Percentiles rank a stretch among this genome's conserved stretches.
phyloP scores from a whole-genome alignment of 2,797 vertebrate species.

The Crocidura indochinensis region DNA sequence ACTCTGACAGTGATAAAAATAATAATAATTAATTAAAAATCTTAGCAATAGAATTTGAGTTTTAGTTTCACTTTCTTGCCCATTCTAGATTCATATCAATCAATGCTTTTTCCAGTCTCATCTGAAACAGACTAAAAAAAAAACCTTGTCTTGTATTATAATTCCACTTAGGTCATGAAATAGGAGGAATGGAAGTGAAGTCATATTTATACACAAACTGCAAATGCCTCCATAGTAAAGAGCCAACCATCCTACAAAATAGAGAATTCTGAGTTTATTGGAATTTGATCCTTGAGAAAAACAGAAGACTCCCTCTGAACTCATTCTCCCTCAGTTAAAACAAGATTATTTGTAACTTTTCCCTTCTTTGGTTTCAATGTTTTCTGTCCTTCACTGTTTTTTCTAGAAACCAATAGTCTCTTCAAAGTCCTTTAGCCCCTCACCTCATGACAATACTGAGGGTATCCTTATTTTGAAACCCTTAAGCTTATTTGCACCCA shows the following conservation, averaged over 20 bases:
- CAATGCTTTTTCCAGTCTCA: neutral
- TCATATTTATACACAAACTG: neutral
- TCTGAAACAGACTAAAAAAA: neutral
- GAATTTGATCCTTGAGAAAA: constrained; percentile 12
- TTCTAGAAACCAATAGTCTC: neutral
- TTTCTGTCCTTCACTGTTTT: neutral
- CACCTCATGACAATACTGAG: constrained; percentile 45
- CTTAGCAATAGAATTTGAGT: neutral
- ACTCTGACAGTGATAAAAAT: too few relatives aligned
- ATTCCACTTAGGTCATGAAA: neutral
- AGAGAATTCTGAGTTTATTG: neutral
- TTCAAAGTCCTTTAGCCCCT: neutral
- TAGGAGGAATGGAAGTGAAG: neutral
- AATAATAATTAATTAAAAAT: too few relatives aligned
- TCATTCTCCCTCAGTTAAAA: neutral
- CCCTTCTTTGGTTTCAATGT: constrained; percentile 2
- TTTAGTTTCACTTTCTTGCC: neutral
- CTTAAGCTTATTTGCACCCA: constrained; percentile 72
- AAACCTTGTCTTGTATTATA: neutral
- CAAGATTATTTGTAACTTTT: neutral
- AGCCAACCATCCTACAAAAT: neutral
- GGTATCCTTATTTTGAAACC: neutral
- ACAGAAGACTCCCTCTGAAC: neutral
- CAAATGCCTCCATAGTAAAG: constrained; percentile 4
- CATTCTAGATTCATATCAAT: neutral